phyloP scores from a whole-genome alignment of 53 echinoderm and acorn worm species.

The Holothuria scabra region DNA sequence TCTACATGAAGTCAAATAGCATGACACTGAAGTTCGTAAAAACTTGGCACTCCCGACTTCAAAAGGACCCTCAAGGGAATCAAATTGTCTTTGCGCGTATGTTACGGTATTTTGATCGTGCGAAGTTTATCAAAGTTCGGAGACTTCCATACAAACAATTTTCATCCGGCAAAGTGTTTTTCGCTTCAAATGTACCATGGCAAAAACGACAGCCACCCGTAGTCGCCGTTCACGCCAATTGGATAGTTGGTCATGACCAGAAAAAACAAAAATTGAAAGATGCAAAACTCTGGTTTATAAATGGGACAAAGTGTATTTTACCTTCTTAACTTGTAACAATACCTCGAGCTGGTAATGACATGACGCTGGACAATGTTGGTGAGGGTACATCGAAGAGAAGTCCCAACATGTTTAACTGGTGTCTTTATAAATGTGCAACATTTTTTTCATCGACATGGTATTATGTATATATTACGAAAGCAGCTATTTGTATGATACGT shows the following conservation, averaged over 20 bases:
- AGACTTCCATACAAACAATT: background rate
- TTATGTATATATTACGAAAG: no score
- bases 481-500: no score
- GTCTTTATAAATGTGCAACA: no score
- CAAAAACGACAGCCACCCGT: background rate
- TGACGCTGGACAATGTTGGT: no score
- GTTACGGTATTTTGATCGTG: background rate
- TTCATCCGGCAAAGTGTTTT: background rate
- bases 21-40: background rate
- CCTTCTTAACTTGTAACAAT: no score
- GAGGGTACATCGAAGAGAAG: no score
- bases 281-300: conserved; percentile 18
- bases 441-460: no score
- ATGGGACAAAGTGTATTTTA: background rate
- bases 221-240: conserved; percentile 20
- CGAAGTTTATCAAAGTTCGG: background rate
- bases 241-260: background rate
- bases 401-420: no score
- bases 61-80: background rate
- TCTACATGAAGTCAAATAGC: background rate
- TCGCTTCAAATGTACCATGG: background rate
- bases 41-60: background rate
- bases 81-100: background rate
- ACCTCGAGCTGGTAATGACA: no score
- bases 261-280: conserved; percentile 12